A percentile compares a stretch with the other conserved stretches of the same genome.
Conservation (phyloP, 2,797 vertebrate species). For the Spinus pinus region DNA sequence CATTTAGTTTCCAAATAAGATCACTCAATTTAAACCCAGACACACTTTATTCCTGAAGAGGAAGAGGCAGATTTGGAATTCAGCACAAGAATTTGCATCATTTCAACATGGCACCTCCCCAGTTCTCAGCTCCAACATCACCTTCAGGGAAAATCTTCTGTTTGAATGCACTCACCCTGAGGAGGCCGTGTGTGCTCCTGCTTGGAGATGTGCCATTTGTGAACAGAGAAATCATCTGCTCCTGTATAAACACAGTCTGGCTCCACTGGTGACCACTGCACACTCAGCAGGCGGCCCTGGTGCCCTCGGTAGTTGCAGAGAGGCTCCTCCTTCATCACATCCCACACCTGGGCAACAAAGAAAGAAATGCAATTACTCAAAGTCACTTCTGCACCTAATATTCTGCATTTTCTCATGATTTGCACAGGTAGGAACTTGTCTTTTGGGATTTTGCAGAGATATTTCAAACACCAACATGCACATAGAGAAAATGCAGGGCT, state of each 20-base stretch:
- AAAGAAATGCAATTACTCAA: neutral
- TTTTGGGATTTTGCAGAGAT: neutral
- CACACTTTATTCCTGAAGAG: neutral
- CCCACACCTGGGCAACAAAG: slow-evolving; percentile 86
- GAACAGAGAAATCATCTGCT: slow-evolving; percentile 93
- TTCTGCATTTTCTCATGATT: neutral
- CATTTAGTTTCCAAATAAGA: neutral
- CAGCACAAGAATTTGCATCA: neutral
- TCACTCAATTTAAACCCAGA: neutral
- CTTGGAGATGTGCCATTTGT: slow-evolving; percentile 87
- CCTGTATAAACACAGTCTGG: slow-evolving; percentile 90
- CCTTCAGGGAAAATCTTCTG: neutral
- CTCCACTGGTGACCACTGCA: slow-evolving; percentile 92
- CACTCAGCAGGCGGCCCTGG: slow-evolving; percentile 85
- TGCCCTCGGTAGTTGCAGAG: slow-evolving; percentile 93
- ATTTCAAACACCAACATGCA: neutral
- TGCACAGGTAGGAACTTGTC: neutral
- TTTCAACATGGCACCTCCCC: neutral
- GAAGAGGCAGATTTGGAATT: neutral
- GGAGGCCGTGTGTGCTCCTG: slow-evolving; percentile 89
- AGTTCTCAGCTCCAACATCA: neutral
- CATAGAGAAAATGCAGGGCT: neutral
- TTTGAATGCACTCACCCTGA: slow-evolving; percentile 78
- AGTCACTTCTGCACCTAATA: neutral
- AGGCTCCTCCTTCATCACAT: slow-evolving; percentile 85